phyloP scores from a whole-genome alignment of 2,797 vertebrate species.

The Bryconaethiops microstoma region DNA sequence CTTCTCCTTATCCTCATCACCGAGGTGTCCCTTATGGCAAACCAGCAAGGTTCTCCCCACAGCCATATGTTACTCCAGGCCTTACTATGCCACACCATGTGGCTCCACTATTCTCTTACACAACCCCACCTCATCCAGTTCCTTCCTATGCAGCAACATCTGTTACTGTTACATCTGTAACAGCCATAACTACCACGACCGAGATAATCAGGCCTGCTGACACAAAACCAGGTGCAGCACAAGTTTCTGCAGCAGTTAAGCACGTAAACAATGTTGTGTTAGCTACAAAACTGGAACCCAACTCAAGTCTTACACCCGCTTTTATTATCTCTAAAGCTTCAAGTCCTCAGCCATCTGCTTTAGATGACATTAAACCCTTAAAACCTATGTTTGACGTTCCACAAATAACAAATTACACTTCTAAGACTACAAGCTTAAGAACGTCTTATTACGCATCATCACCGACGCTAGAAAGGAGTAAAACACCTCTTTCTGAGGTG shows the following conservation, averaged over 20 bases:
- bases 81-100: constrained; percentile 58
- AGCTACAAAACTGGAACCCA: constrained; percentile 37
- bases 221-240: constrained; percentile 39
- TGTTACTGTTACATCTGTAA: constrained; percentile 50
- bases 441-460: constrained; percentile 68
- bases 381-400: constrained; percentile 82
- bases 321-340: constrained; percentile 73
- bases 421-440: constrained; percentile 66
- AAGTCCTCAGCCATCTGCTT: constrained; percentile 74
- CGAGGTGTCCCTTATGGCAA: constrained; percentile 70
- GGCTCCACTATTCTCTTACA: constrained; percentile 56
- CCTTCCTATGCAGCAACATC: constrained; percentile 42
- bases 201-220: constrained; percentile 53
- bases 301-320: constrained; percentile 60
- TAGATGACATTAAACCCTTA: constrained; percentile 70
- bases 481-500: constrained; percentile 58
- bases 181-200: constrained; percentile 41
- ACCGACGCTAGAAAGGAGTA: constrained; percentile 58
- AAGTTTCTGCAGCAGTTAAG: constrained; percentile 39
- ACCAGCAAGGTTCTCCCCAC: constrained; percentile 76
- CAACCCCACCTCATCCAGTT: constrained; percentile 41
- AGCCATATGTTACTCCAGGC: constrained; percentile 60
- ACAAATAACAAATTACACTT: constrained; percentile 79
- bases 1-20: constrained; percentile 81
- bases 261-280: constrained; percentile 48